Evolutionary conservation across 2,113 vertebrate genomes (phyloP).

Genomic region (Corydoras sp.): DNA sequence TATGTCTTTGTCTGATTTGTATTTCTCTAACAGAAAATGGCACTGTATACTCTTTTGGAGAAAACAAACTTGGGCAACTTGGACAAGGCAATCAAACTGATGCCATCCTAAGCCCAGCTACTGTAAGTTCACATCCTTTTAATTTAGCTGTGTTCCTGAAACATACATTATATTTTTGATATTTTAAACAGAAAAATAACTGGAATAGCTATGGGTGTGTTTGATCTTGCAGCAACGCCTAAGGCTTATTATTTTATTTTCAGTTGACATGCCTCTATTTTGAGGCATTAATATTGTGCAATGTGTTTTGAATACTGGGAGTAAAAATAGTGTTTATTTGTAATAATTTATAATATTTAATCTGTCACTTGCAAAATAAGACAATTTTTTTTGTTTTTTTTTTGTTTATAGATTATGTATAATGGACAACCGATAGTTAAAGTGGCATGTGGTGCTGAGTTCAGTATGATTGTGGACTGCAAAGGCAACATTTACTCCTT

Average conservation of each 20-base stretch:
- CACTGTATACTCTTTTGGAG: slow-evolving; percentile 82
- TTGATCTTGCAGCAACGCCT: background rate
- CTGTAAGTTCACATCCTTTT: slow-evolving; percentile 58
- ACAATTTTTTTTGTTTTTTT: background rate
- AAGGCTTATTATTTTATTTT: too few species aligned
- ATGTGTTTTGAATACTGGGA: too few species aligned
- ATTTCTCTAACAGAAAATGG: slow-evolving; percentile 71
- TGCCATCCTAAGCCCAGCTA: slow-evolving; percentile 82
- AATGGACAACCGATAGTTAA: slow-evolving; percentile 95
- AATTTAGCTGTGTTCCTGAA: too few species aligned
- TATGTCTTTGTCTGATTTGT: background rate
- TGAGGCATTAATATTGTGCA: too few species aligned
- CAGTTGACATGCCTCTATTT: too few species aligned
- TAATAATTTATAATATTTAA: too few species aligned
- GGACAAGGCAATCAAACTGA: slow-evolving; percentile 93
- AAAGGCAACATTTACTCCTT: slow-evolving; percentile 97
- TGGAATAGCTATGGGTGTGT: background rate
- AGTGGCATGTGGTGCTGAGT: slow-evolving; percentile 88
- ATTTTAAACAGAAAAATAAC: too few species aligned
- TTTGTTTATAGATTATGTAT: slow-evolving; percentile 79
- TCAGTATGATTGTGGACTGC: slow-evolving; percentile 97
- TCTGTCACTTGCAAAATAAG: background rate
- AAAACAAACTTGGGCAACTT: slow-evolving; percentile 95
- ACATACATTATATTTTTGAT: too few species aligned
- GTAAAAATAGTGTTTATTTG: too few species aligned